A percentile compares a stretch with the other conserved stretches of the same genome.
Conservation (phyloP, 2,888 invertebrate genomes). For the Cistogaster globosa region DNA sequence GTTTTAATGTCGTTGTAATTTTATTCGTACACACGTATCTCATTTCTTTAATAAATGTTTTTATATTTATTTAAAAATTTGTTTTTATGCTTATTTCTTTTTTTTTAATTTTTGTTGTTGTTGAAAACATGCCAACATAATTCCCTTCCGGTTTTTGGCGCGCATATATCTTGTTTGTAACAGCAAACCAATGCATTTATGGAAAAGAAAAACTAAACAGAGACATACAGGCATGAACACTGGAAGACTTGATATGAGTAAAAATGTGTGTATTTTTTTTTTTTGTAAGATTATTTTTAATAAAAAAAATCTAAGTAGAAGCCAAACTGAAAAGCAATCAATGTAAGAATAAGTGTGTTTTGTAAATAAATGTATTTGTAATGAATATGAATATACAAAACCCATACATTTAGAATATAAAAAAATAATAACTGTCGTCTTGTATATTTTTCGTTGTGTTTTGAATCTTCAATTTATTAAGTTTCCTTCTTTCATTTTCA, state of each 20-base stretch:
- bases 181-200: slow-evolving; percentile 25
- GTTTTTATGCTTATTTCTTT: not conserved
- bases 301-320: not conserved
- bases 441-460: slow-evolving; percentile 20
- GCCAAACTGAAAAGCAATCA: slow-evolving; percentile 46
- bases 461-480: slow-evolving; percentile 44
- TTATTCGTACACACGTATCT: not conserved
- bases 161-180: slow-evolving; percentile 37
- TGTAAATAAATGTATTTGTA: not conserved
- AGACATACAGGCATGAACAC: not conserved
- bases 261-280: not conserved
- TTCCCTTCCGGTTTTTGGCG: slow-evolving; percentile 67
- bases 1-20: slow-evolving; percentile 18
- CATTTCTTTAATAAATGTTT: slow-evolving; percentile 6
- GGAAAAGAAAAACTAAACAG: not conserved
- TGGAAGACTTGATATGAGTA: not conserved
- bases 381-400: not conserved
- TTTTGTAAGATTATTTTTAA: not conserved
- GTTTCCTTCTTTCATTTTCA: slow-evolving; percentile 7
- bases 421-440: not conserved
- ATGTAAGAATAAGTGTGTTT: slow-evolving; percentile 31
- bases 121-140: slow-evolving; percentile 67
- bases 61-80: slow-evolving; percentile 1
- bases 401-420: not conserved
- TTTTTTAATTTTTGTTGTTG: not conserved